Conservation (phyloP, 2,113 vertebrate species). For the Sylvia atricapilla region DNA sequence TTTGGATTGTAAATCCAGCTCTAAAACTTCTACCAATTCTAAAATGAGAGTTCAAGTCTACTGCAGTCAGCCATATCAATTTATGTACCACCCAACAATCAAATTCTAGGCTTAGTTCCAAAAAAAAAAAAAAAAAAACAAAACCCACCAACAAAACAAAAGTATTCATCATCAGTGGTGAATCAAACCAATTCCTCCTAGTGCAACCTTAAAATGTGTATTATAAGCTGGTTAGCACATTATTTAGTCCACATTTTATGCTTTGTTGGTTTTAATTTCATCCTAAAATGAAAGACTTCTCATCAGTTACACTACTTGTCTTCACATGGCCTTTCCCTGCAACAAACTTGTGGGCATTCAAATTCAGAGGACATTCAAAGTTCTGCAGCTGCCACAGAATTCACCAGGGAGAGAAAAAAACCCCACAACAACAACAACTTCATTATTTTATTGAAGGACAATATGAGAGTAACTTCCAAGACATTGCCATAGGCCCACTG, state of each 20-base stretch:
- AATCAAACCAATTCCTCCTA: neutral
- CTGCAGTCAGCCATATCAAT: neutral
- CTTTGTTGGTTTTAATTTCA: neutral
- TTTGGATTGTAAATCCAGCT: neutral
- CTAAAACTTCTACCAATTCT: neutral
- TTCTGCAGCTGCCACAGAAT: neutral
- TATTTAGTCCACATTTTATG: neutral
- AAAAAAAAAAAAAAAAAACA: neutral
- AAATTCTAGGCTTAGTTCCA: neutral
- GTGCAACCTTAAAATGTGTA: neutral
- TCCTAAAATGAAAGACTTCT: neutral
- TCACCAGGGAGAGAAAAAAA: neutral
- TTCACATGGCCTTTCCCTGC: neutral
- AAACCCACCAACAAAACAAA: neutral
- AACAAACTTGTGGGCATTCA: neutral
- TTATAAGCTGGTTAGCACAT: neutral
- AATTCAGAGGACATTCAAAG: neutral
- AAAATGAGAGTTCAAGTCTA: neutral
- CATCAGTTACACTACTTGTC: neutral
- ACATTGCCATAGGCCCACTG: neutral
- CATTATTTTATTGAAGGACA: neutral
- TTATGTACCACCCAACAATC: neutral
- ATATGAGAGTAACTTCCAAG: neutral
- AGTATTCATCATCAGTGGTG: neutral
- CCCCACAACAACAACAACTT: fast-evolving